Evolutionary conservation across 2,113 vertebrate species (phyloP).

Genomic region (Rhinolophus ferrumequinum): DNA sequence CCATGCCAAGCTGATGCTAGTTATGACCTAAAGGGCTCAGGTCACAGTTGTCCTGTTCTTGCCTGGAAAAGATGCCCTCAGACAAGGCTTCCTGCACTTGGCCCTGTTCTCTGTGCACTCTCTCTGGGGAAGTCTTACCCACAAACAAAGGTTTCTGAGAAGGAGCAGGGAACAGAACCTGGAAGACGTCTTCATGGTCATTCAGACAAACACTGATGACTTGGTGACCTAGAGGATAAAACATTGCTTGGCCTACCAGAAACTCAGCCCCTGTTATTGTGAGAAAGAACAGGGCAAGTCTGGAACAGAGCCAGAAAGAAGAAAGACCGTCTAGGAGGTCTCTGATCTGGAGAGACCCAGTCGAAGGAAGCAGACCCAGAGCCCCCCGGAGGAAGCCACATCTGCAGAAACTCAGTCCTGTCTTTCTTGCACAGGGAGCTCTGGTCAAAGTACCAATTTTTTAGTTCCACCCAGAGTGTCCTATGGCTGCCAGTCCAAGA

Average conservation of each 20-base stretch:
- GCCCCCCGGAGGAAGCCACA: not conserved
- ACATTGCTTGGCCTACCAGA: not conserved
- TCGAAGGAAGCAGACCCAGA: not conserved
- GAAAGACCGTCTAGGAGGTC: not conserved
- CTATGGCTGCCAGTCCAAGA: not conserved
- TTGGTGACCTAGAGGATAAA: not conserved
- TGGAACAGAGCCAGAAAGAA: not conserved
- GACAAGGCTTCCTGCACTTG: not conserved
- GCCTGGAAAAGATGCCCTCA: not conserved
- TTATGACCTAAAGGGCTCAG: not conserved
- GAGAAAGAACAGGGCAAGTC: not conserved
- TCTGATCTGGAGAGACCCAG: not conserved
- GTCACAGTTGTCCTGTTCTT: not conserved
- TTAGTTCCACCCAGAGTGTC: not conserved
- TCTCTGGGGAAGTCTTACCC: constrained; percentile 44
- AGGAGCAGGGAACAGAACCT: not conserved
- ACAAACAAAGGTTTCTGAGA: constrained; percentile 48
- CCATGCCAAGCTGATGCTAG: not conserved
- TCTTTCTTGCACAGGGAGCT: not conserved
- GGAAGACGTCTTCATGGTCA: not conserved
- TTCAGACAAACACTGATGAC: not conserved
- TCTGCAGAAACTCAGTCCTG: not conserved
- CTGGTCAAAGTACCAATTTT: not conserved
- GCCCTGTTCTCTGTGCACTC: not conserved
- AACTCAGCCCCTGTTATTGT: not conserved